Conservation (phyloP, 2,797 vertebrate genomes). For the Peromyscus melanophrys region DNA sequence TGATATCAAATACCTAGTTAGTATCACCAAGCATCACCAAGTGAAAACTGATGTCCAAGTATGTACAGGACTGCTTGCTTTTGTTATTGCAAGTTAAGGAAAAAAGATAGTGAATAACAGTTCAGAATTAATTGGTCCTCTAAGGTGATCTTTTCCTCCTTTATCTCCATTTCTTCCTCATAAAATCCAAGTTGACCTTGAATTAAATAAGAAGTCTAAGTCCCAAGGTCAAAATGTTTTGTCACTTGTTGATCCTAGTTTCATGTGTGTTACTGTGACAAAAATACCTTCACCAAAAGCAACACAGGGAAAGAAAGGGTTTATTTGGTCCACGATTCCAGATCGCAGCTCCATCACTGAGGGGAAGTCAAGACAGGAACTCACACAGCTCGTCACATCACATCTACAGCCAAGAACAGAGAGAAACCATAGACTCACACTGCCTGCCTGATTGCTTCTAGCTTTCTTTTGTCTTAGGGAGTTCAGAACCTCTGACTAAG, state of each 20-base stretch:
- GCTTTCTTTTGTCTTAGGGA: neutral
- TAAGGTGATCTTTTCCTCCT: neutral
- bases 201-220: neutral
- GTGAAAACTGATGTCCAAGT: neutral
- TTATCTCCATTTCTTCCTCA: neutral
- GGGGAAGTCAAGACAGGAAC: neutral
- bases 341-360: neutral
- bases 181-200: neutral
- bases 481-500: neutral
- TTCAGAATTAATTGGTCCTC: neutral
- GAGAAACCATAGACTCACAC: neutral
- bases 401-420: neutral
- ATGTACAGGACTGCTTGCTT: neutral
- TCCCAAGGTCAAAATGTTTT: neutral
- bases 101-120: neutral
- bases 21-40: neutral
- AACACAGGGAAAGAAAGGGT: neutral
- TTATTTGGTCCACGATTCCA: neutral
- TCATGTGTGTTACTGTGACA: neutral
- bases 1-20: neutral
- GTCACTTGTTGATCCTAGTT: neutral
- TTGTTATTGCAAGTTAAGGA: slow-evolving; percentile 8
- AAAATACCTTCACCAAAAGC: neutral
- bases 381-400: neutral
- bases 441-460: neutral